Conservation (phyloP, 2,113 vertebrate genomes). For the Passer domesticus region DNA sequence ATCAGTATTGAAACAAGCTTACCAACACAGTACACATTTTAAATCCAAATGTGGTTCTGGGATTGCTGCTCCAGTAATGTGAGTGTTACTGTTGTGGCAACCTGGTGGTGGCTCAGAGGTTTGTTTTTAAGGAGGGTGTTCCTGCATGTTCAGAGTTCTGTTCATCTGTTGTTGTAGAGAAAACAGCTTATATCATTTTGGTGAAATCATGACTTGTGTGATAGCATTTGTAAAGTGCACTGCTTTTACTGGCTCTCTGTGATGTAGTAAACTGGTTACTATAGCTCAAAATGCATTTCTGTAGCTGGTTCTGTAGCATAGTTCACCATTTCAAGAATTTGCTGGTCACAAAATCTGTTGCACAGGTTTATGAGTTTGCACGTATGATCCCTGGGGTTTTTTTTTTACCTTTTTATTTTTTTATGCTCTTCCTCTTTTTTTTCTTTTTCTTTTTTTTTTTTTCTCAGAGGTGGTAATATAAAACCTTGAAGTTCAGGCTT, state of each 20-base stretch:
- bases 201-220: slow-evolving; percentile 21
- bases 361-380: not conserved
- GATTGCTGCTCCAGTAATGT: not conserved
- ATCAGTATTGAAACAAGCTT: not conserved
- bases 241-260: not conserved
- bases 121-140: slow-evolving; percentile 45
- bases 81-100: not conserved
- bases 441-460: no score
- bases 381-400: not conserved
- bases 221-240: slow-evolving; percentile 10
- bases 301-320: not conserved
- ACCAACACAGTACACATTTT: not conserved
- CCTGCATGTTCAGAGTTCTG: not conserved
- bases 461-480: not conserved
- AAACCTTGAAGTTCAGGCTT: not conserved
- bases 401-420: not conserved
- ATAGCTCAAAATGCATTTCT: not conserved
- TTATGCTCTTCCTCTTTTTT: no score
- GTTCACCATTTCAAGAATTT: not conserved
- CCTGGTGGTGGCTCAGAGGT: not conserved
- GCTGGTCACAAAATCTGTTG: not conserved
- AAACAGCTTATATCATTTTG: slow-evolving; percentile 3
- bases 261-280: not conserved
- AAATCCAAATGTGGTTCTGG: not conserved
- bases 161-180: slow-evolving; percentile 4